phyloP scores from a whole-genome alignment of 2,797 vertebrate genomes.

The Tenualosa ilisha region DNA sequence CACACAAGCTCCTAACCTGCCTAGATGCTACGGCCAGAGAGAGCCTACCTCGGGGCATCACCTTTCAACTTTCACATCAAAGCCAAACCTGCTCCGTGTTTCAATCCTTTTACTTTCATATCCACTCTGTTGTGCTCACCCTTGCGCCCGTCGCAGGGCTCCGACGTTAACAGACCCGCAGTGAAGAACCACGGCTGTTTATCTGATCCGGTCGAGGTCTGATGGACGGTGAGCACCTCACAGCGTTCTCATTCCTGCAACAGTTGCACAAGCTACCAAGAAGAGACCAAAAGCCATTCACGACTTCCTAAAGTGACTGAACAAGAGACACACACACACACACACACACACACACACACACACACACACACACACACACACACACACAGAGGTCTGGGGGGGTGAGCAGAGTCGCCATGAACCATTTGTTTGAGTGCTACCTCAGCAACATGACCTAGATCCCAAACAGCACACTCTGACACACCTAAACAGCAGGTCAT shows the following conservation, averaged over 20 bases:
- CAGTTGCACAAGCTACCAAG: too few species aligned
- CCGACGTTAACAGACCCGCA: background rate
- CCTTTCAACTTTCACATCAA: slow-evolving; percentile 10
- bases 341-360: too few species aligned
- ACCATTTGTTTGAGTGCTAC: background rate
- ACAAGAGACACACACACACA: too few species aligned
- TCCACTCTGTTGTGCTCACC: too few species aligned
- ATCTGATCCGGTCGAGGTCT: background rate
- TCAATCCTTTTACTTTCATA: background rate
- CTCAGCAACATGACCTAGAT: background rate
- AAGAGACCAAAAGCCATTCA: too few species aligned
- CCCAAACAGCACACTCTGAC: background rate
- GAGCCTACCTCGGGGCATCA: background rate
- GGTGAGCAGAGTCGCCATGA: background rate
- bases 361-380: too few species aligned
- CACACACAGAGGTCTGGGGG: slow-evolving; percentile 12
- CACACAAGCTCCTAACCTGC: background rate
- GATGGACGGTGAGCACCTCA: background rate
- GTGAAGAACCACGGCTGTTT: background rate
- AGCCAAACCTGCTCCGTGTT: background rate
- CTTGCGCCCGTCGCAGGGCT: background rate
- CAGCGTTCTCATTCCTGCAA: too few species aligned
- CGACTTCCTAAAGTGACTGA: too few species aligned
- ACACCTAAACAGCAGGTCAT: background rate
- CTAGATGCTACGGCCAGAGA: background rate